Evolutionary conservation across 2,113 vertebrate species (phyloP), one percentile per base, ranked within the genome.

Genomic region (Ailuropoda melanoleuca): DNA sequence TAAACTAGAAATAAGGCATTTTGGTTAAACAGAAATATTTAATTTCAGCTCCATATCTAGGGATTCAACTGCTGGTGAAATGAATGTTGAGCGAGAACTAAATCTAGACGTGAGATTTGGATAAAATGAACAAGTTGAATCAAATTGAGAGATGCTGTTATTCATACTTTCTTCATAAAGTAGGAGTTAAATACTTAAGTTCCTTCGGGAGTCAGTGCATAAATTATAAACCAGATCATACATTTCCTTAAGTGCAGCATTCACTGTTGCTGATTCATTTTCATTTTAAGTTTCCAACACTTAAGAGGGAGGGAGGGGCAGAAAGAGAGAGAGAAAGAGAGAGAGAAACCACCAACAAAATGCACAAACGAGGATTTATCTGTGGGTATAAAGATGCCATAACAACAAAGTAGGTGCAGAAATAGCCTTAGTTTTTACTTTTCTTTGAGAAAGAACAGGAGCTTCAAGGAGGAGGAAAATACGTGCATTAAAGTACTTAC

Each of bases 211-310:
- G 19, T n/a, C 62, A 84, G 88, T 90, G 39, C 87, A 97, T 98
- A 90, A 98, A 95, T 98, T 95, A 97, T 97, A 90, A 92, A 97
- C 56, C 29, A 90, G 93, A 88, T 92, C 78, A 46, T 83, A 95
- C 87, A 96, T 97, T 97, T 97, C 77, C 93, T 93, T 97, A 95
- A 97, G 97, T 97, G 95, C 80, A 68, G 68, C 56, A 75, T 37
- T 58, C 21, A 29, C n/a, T 93, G 56, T 62, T 97, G 87, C 95
- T 96, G 97, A 97, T 77, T 97, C 96, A 97, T 72, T 95, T 96
- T 94, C 50, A 55, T 82, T 92, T 92, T 34, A 95, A 53, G 46
- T 93, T 95, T 96, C 77, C 43, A 90, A 37, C 46, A 86, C 68
- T 66, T 55, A 34, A 80, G 31, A 46, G 43, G 55, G 46, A 18